A percentile compares a stretch with the other conserved stretches of the same genome.
Evolutionary conservation across 2,888 invertebrate species (phyloP).

Genomic region (Phlogophora meticulosa): DNA sequence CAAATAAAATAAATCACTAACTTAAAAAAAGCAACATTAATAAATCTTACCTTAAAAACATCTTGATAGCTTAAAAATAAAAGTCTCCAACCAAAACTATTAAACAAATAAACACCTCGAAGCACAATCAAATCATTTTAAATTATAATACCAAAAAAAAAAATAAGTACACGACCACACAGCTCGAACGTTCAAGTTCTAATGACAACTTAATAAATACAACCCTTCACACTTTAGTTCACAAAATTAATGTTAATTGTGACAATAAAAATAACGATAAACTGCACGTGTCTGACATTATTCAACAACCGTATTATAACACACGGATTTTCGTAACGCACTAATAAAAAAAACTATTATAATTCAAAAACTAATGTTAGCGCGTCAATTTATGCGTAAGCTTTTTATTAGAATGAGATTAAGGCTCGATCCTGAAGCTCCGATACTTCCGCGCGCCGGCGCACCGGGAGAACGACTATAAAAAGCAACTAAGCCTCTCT

Average conservation of each 20-base stretch:
- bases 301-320: constrained; percentile 82
- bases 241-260: constrained; percentile 86
- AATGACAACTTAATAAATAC: constrained; percentile 87
- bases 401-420: constrained; percentile 90
- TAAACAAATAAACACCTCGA: constrained; percentile 69
- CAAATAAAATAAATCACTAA: not conserved
- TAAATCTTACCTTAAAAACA: constrained; percentile 84
- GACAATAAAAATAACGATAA: constrained; percentile 87
- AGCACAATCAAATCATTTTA: constrained; percentile 79
- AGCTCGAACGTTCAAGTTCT: constrained; percentile 80
- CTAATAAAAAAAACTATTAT: constrained; percentile 81
- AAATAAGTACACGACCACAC: constrained; percentile 87
- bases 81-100: constrained; percentile 67
- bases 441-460: constrained; percentile 89
- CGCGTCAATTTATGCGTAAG: constrained; percentile 89
- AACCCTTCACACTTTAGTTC: constrained; percentile 86
- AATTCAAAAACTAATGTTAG: constrained; percentile 81
- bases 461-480: constrained; percentile 89
- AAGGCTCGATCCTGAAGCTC: constrained; percentile 88
- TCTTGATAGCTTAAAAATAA: constrained; percentile 71
- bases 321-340: constrained; percentile 73
- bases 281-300: constrained; percentile 87
- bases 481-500: constrained; percentile 89
- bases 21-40: constrained; percentile 12
- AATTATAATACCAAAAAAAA: constrained; percentile 59